A percentile compares a stretch with the other conserved stretches of the same genome.
Conservation (phyloP, 2,888 invertebrate genomes). For the Lutraria lutraria region DNA sequence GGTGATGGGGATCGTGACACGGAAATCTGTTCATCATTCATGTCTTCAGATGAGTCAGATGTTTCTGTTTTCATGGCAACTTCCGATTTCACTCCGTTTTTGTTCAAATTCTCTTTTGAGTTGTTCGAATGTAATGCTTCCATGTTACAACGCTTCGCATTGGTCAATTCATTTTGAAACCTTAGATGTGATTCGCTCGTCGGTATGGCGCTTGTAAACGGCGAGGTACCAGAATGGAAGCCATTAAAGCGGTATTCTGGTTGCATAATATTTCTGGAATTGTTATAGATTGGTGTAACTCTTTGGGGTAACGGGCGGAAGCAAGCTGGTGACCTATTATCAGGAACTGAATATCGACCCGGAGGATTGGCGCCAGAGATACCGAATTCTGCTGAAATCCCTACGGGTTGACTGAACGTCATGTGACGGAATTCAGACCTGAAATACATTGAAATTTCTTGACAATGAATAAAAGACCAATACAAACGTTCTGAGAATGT, state of each 20-base stretch:
- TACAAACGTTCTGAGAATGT: too few relatives aligned
- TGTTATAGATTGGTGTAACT: conserved; percentile 37
- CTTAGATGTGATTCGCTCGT: not conserved
- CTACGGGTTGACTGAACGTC: conserved; percentile 73
- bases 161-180: conserved; percentile 29
- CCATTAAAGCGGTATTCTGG: conserved; percentile 25
- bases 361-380: conserved; percentile 37
- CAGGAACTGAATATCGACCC: conserved; percentile 7
- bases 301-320: conserved; percentile 47
- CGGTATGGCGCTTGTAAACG: not conserved
- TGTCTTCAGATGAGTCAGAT: conserved; percentile 27
- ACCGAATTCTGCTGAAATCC: conserved; percentile 68
- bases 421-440: conserved; percentile 74
- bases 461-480: too few relatives aligned
- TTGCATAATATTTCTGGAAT: conserved; percentile 14
- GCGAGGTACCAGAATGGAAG: conserved; percentile 7
- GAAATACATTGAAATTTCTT: not conserved
- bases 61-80: conserved; percentile 23
- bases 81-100: not conserved
- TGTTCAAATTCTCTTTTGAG: not conserved
- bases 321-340: conserved; percentile 8
- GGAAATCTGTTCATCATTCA: conserved; percentile 37
- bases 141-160: conserved; percentile 17
- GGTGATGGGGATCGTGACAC: conserved; percentile 54
- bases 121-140: not conserved